Conservation (phyloP, 2,797 vertebrate species). For the Nannoperca obscura region DNA sequence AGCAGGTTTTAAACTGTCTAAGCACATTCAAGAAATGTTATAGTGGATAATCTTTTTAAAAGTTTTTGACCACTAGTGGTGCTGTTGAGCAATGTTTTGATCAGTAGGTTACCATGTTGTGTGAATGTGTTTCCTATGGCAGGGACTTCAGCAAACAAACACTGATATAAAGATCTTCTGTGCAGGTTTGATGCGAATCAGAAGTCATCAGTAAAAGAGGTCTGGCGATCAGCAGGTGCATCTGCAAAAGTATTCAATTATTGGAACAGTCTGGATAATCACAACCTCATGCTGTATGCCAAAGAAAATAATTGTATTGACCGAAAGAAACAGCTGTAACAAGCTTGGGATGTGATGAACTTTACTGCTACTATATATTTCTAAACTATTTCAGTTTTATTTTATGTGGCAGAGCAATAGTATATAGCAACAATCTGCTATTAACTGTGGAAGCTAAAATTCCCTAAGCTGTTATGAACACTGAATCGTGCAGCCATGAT, state of each 20-base stretch:
- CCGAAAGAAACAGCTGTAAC: not conserved
- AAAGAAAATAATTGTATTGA: not conserved
- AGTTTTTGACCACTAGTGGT: no score
- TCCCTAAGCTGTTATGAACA: not conserved
- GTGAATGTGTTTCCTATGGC: not conserved
- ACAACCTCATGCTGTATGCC: not conserved
- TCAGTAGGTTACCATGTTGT: no score
- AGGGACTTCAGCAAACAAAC: not conserved
- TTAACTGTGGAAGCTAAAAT: not conserved
- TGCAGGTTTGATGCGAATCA: not conserved
- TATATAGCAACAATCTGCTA: not conserved
- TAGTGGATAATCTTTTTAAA: no score
- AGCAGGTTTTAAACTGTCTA: no score
- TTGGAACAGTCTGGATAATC: not conserved
- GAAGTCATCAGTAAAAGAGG: not conserved
- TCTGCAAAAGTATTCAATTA: not conserved
- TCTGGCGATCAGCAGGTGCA: not conserved
- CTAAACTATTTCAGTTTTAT: not conserved
- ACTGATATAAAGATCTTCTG: not conserved
- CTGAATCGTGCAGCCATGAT: not conserved
- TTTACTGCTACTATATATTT: not conserved
- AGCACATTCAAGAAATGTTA: no score
- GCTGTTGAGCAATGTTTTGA: no score
- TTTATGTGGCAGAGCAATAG: not conserved
- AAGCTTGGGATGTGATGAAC: not conserved